Conservation (phyloP, 2,113 vertebrate species). For the Rhea pennata region DNA sequence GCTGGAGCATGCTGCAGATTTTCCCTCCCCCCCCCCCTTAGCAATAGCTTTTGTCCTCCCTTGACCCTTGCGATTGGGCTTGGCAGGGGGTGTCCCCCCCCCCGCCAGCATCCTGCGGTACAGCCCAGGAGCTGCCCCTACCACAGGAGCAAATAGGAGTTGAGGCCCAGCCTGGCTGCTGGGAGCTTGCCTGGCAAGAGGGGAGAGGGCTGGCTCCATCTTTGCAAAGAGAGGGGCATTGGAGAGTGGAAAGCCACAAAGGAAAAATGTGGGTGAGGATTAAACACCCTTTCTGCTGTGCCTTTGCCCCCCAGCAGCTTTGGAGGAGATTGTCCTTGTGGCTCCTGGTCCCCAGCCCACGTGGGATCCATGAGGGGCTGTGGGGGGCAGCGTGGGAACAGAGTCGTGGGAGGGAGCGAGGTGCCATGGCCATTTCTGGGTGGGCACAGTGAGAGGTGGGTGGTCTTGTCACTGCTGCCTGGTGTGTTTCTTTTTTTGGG, state of each 20-base stretch:
- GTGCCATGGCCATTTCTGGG: slow-evolving; percentile 47
- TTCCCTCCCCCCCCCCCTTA: background rate
- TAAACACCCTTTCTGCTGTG: fast-evolving
- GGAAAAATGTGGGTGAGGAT: background rate
- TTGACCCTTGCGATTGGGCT: background rate
- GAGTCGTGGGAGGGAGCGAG: background rate
- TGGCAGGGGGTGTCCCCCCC: background rate
- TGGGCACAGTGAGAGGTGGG: slow-evolving; percentile 65
- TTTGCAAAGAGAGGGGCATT: background rate
- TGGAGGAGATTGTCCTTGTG: fast-evolving
- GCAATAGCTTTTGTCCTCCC: background rate
- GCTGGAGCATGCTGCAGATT: background rate
- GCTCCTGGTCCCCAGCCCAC: background rate
- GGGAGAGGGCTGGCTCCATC: background rate
- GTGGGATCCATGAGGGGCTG: background rate
- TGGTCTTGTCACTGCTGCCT: slow-evolving; percentile 40
- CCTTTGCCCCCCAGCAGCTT: too few species aligned
- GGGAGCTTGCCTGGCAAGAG: background rate
- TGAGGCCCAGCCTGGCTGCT: background rate
- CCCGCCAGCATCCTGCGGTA: background rate
- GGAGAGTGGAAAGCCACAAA: background rate
- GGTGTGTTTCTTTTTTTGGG: background rate
- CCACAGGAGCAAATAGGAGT: fast-evolving
- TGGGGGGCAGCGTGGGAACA: background rate
- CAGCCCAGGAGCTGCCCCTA: background rate